Conservation (phyloP, 1,140 invertebrate species). For the Bombus soroeensis region DNA sequence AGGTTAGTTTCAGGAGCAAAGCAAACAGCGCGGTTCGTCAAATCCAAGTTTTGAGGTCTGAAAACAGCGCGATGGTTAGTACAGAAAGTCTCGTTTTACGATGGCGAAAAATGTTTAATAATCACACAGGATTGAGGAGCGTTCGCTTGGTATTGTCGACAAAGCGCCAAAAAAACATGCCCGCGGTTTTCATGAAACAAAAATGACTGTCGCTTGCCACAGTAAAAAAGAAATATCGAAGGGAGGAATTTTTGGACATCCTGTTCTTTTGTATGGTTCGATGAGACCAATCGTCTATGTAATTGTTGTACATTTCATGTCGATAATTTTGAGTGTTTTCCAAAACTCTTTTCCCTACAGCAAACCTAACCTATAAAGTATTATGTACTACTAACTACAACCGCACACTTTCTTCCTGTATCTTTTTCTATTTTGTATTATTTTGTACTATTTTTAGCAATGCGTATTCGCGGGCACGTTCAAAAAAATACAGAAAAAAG, state of each 20-base stretch:
- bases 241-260: background rate
- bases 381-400: background rate
- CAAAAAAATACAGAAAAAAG: too few species aligned
- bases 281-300: background rate
- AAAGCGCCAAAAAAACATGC: background rate
- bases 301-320: background rate
- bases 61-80: background rate
- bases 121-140: background rate
- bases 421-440: background rate
- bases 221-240: background rate
- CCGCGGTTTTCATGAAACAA: background rate
- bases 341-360: background rate
- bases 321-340: background rate
- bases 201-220: background rate
- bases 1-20: slow-evolving; percentile 19
- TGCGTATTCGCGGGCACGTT: too few species aligned
- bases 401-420: background rate
- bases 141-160: background rate
- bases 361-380: background rate
- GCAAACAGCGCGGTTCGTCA: background rate
- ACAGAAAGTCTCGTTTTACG: background rate
- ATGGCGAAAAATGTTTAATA: slow-evolving; percentile 3
- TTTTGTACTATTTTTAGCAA: background rate
- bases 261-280: background rate
- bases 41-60: background rate